Base-by-base conservation (phyloP, 2,797 vertebrate genomes). In the Phyllotis vaccarum region DNA sequence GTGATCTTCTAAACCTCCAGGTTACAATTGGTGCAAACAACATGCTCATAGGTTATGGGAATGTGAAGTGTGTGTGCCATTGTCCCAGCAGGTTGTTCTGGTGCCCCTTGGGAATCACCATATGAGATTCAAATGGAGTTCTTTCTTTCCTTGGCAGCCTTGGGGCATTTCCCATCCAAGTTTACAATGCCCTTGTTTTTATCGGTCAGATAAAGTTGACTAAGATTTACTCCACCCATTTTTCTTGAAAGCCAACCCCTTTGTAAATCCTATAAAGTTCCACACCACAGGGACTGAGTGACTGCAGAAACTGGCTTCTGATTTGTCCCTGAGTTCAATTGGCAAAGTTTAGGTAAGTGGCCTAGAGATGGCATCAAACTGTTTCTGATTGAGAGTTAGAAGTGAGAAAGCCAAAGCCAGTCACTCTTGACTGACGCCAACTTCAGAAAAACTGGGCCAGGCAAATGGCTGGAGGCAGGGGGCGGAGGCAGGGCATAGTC, bases 141-240 rank as follows among this genome's bases (percentile, higher is more conserved):
- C 37, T 74, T 6, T 60, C 40, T 92, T 82, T 93, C 46, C 58
- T 29, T 74, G 87, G 81, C 31, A 86, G 37, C 24, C 54, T 16
- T 14, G n/a, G 43, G 22, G 17, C 27, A 75, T 72, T 95, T 75
- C 31, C 21, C 19, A 80, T 49, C 64, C 62, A 31, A 91, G 87
- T 13, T 83, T 58, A 40, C 19, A 52, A 24, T 31, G 46, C 14
- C 27, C 54, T 91, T 85, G 40, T 56, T 94, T 93, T 80, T 88
- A 56, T 91, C 24, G 81, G 46, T 64, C 40, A 83, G 29, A 31
- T 64, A 34, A 37, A 52, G 68, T 29, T 2, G 54, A 72, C 34
- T 40, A 37, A 40, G 21, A 83, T n/a, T 94, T 60, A 90, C 86
- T 88, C 96, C 92, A 58, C 97, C 97, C 91, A 93, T 70, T 74